Evolutionary conservation across 2,113 vertebrate species (phyloP), one percentile per base, ranked within the genome.

Genomic region (Piaya cayana): DNA sequence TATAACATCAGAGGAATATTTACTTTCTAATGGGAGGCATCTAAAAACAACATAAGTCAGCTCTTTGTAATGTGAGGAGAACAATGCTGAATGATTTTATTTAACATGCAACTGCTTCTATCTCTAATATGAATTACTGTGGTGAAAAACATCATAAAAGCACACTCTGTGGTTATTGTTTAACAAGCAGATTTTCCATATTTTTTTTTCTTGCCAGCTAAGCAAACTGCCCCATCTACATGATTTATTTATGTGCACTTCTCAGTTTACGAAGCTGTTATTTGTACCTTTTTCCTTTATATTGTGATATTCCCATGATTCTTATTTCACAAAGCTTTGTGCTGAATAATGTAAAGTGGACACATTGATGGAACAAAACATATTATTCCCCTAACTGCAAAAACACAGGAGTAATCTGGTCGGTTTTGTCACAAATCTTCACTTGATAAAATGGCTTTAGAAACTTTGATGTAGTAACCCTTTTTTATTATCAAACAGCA

Each of bases 211-310:
- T 97, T 98, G 98, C 98, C 95, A 98, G 97, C 98, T 98, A 98
- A 98, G 98, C 98, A 98, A 98, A 98, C 98, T 98, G 96, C 97
- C 95, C 97, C 97, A 98, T 98, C 98, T 98, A 97, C 98, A 98
- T 98, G 98, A 98, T 98, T 98, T 98, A 98, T 98, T 98, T 98
- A 98, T 98, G 97, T 98, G 98, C 97, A 98, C 98, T 98, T 98
- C 97, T 98, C 97, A 97, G 96, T 98, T 98, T 98, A 98, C 98
- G 98, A 98, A 98, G 97, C 97, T 98, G 97, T 98, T 98, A 98
- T 98, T 98, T 98, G 98, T 98, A 98, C 96, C 95, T 98, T 98
- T 98, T 97, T 95, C 93, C 83, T 97, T 98, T 98, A 98, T 98
- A 98, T 96, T 98, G 95, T 97, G 98, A 98, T 98, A 98, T 98